phyloP scores from a whole-genome alignment of 2,113 vertebrate species.

The Lepisosteus osseus region DNA sequence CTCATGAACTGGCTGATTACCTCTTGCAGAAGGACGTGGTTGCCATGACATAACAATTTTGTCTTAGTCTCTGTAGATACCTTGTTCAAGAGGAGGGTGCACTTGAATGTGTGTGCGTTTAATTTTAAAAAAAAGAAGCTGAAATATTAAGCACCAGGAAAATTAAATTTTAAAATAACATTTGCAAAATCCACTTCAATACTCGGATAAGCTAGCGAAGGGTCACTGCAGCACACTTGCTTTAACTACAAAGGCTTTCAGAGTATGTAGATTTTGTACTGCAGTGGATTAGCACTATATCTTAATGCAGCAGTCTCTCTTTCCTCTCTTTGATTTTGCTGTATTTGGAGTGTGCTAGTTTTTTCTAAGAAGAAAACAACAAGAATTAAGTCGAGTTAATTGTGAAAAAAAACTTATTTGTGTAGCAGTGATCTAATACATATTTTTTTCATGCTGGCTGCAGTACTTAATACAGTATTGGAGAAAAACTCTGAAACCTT shows the following conservation, averaged over 20 bases:
- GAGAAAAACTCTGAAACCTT: too few relatives aligned
- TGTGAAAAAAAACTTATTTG: too few relatives aligned
- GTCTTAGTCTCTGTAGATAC: background rate
- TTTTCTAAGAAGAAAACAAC: too few relatives aligned
- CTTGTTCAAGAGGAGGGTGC: background rate
- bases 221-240: conserved; percentile 12
- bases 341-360: conserved; percentile 24
- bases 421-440: too few relatives aligned
- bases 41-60: background rate
- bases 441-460: too few relatives aligned
- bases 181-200: background rate
- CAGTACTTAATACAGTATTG: too few relatives aligned
- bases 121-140: background rate
- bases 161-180: background rate
- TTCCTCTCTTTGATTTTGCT: conserved; percentile 53
- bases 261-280: conserved; percentile 44
- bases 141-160: background rate
- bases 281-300: conserved; percentile 54
- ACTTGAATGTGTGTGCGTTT: background rate
- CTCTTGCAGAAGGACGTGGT: background rate
- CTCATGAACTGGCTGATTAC: conserved; percentile 1
- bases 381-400: too few relatives aligned
- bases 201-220: background rate
- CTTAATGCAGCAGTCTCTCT: conserved; percentile 50
- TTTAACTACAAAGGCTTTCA: conserved; percentile 10